A percentile compares a stretch with the other conserved stretches of the same genome.
Conservation (phyloP, 2,888 invertebrate species). For the Cyaniris semiargus region DNA sequence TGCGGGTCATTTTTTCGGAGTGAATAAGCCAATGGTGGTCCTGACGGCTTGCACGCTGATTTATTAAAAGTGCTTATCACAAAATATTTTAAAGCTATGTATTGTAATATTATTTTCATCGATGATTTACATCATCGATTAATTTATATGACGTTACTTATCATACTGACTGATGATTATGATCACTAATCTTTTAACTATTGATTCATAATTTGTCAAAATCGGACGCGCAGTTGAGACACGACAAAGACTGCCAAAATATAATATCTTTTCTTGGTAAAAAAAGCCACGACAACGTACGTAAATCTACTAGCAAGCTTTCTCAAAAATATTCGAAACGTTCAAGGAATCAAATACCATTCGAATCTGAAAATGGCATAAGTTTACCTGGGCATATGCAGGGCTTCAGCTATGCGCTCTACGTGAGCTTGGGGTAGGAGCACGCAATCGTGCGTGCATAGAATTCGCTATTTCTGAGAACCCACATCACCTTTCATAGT, state of each 20-base stretch:
- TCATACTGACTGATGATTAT: too few species aligned
- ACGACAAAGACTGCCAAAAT: too few species aligned
- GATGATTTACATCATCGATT: background rate
- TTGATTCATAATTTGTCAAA: too few species aligned
- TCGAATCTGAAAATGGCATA: constrained; percentile 4
- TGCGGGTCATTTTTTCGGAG: constrained; percentile 26
- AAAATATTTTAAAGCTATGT: background rate
- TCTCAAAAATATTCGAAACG: background rate
- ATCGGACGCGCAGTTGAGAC: too few species aligned
- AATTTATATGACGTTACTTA: too few species aligned
- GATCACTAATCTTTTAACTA: too few species aligned
- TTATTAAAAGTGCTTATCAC: background rate
- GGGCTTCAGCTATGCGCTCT: constrained; percentile 15
- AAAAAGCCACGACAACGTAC: too few species aligned
- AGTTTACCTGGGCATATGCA: constrained; percentile 15
- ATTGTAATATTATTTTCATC: background rate
- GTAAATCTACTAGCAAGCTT: too few species aligned
- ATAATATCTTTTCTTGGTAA: too few species aligned
- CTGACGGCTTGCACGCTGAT: background rate
- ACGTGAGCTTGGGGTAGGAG: background rate
- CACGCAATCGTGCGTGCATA: constrained; percentile 14
- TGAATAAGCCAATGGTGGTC: constrained; percentile 15
- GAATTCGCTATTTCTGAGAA: background rate
- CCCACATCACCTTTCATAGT: background rate
- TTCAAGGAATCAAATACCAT: constrained; percentile 14